Base-by-base conservation (phyloP, 2,113 vertebrate genomes). In the Gadus chalcogrammus region DNA sequence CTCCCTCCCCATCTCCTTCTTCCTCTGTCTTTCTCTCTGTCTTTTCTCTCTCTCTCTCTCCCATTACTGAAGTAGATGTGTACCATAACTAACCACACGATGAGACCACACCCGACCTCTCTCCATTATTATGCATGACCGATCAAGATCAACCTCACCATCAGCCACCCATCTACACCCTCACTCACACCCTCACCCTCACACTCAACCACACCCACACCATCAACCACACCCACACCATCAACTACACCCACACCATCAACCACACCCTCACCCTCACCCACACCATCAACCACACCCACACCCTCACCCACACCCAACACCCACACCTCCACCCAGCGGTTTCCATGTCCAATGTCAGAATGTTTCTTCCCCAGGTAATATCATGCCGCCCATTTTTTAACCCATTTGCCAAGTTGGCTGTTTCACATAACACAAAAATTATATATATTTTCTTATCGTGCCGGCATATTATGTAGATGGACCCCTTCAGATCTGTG, bases 1-100 rank as follows among this genome's bases (percentile, higher is more conserved):
- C 42, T 11, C 42, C 12, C 42, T 48, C 42, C 42, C 31, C 31
- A 4, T 11, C 42, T 48, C 42, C 12, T 9, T 11, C 42, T 48
- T 9, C 12, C 42, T 48, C 42, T 48, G 5, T 11, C 42, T 11
- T 9, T 11, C 42, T 48, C 42, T 48, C 42, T 48, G 5, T 48
- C 42, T 16, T 3, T 12, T 48, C 42, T 48, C 42, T 48, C 42
- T 48, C 42, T 48, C 42, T 48, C 42, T 48, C 42, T 48, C 42
- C 78, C 60, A 61, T 35, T 81, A 79, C 76, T 73, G 56, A 69
- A 74, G 71, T 77, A 86, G 84, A 86, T 84, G 82, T 84, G 83
- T 81, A 68, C 82, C 70, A 86, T 91, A 91, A 89, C 91, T 89
- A 91, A 91, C 31, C 31, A 31, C 31, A 31, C 5, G 31, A 31